Base-by-base conservation (phyloP, 37 sponge, comb jelly and placozoan species). In the Halichondria panicea region DNA sequence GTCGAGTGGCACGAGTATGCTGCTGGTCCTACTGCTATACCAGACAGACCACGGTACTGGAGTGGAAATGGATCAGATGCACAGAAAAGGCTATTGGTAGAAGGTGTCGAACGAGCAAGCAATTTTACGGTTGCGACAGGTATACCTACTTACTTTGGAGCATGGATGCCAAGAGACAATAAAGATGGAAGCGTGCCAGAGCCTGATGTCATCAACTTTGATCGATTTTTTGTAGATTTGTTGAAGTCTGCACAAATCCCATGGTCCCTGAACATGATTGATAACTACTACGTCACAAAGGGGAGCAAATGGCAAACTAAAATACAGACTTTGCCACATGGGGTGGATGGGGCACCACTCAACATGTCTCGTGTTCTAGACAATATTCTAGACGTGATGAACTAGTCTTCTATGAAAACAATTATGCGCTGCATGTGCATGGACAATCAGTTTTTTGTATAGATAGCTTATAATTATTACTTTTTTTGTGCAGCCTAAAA, bases 241-340 rank as follows among this genome's bases (percentile, higher is more conserved):
- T n/a, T 58, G 60, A 58, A 58, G n/a, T 7, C 7, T 25, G 6
- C 19, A 24, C 19, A 21, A 6, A 58, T 58, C n/a, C 60, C 60
- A 58, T 58, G 60, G 60, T 58, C 60, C 6, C 60, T 58, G 60
- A 58, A 58, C 25, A 27, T 58, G 60, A 21, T 58, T 21, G 60
- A 58, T 21, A 27, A 58, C 24, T 58, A 58, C 25, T 58, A 58
- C 25, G 25, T 25, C 15, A 58, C 60, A 21, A 12, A 22, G n/a
- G n/a, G n/a, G 25, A 58, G 60, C n/a, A 22, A 58, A 58, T 58
- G 60, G 60, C 12, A 25, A 58, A 58, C 25, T 12, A 27, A 27
- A 21, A 22, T n/a, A 24, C 60, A 58, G 25, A 25, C 60, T 58
- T 27, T 58, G 7, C 24, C 60, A n/a, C 52, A 15, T 48, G 52